Base-by-base conservation (phyloP, 2,113 vertebrate species). In the Caretta caretta region DNA sequence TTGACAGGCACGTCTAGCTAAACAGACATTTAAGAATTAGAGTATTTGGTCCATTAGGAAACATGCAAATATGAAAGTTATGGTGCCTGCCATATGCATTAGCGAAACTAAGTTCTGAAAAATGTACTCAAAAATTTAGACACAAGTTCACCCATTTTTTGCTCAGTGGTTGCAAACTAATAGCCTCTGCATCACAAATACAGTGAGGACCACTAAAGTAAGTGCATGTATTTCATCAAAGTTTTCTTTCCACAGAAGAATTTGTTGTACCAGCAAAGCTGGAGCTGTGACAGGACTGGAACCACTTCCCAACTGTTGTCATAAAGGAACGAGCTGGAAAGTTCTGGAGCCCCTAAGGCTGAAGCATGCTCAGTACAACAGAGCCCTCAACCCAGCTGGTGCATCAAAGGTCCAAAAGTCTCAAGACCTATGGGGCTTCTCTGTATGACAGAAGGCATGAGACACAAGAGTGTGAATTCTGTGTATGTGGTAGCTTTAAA, bases 281-380 rank as follows among this genome's bases (percentile, higher is more conserved):
- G 69, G 53, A 19, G 83, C 83, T 81, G 53, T 84, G 54, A 49
- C 9, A 35, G 59, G 14, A 29, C 59, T 81, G 50, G 69, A 81
- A 12, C 24, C 76, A 24, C 59, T 72, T 86, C 93, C 53, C 53
- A 84, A 76, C 13, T 5, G 0, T 2, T 20, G 4, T 6, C 0
- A 8, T 46, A 88, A 90, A 92, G 83, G 25, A 83, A 93, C 80
- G n/a, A 79, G 80, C 92, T 89, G 88, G 82, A 87, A 92, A 50
- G 78, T 50, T 24, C 69, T 17, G 80, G 78, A 35, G 62, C 88
- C 65, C 72, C 19, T 25, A 20, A 65, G 42, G 29, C 6, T 51
- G 84, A 84, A 1, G 2, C n/a, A 54, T 1, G 1, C 20, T 92
- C 89, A 1, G 4, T 24, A 83, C 2, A 16, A 17, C 48, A 6